phyloP scores from a whole-genome alignment of 2,113 vertebrate species.

The Rhabdornis inornatus region DNA sequence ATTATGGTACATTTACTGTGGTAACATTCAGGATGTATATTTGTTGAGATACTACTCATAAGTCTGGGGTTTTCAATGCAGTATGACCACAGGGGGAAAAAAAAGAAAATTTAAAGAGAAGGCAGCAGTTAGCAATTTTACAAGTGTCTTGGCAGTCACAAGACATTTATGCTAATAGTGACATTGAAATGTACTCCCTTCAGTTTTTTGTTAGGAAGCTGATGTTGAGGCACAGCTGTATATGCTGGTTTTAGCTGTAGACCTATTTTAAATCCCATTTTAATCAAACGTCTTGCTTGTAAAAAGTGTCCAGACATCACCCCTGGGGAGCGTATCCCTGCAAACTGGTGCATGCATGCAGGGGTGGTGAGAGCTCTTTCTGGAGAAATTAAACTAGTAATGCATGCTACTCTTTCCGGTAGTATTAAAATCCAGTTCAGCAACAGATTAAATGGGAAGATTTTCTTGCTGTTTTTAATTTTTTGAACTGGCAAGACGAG shows the following conservation, averaged over 20 bases:
- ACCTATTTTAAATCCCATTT: background rate
- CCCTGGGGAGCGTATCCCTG: background rate
- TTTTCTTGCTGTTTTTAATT: background rate
- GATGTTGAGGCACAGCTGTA: background rate
- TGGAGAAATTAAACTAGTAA: background rate
- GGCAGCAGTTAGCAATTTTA: background rate
- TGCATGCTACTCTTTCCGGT: background rate
- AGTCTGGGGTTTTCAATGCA: background rate
- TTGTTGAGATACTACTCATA: background rate
- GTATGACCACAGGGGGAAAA: background rate
- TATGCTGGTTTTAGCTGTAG: background rate
- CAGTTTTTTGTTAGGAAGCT: background rate
- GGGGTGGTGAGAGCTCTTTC: background rate
- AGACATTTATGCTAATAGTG: background rate
- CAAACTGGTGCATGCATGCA: rapidly evolving
- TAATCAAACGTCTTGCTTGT: background rate
- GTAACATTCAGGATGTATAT: background rate
- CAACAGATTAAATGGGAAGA: background rate
- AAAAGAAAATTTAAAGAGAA: background rate
- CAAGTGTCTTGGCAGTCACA: background rate
- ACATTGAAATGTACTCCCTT: rapidly evolving
- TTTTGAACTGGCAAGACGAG: background rate
- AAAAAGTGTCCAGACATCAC: background rate
- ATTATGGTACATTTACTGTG: background rate
- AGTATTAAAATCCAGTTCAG: background rate